Percentiles rank a stretch among this genome's conserved stretches.
phyloP scores from a whole-genome alignment of 1,140 invertebrate genomes.

The Kradibia gibbosae region DNA sequence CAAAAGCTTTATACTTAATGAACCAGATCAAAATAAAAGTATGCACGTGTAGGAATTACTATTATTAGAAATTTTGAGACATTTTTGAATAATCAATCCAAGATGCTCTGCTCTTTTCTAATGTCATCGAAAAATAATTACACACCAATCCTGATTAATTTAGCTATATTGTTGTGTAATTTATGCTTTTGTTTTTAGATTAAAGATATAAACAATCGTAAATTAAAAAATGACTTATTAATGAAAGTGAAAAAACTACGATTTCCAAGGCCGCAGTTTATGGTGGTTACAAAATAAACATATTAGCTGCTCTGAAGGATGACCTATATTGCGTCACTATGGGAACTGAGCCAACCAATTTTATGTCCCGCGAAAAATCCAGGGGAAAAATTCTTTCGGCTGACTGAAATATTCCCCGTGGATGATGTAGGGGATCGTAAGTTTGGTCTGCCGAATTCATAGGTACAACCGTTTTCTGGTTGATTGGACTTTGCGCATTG shows the following conservation, averaged over 20 bases:
- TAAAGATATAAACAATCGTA: background rate
- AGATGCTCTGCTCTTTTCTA: no score
- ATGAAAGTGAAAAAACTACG: background rate
- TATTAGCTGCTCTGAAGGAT: slow-evolving; percentile 47
- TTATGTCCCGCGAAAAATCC: slow-evolving; percentile 54
- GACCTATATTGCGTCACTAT: slow-evolving; percentile 52
- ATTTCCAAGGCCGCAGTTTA: background rate
- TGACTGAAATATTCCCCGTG: slow-evolving; percentile 65
- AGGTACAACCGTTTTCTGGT: slow-evolving; percentile 66
- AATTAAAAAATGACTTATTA: background rate
- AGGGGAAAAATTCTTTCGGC: slow-evolving; percentile 58
- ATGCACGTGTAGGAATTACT: no score
- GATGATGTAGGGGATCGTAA: background rate
- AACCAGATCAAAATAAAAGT: no score
- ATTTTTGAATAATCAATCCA: no score
- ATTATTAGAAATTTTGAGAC: no score
- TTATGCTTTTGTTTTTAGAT: background rate
- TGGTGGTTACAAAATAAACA: background rate
- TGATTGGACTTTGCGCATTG: slow-evolving; percentile 63
- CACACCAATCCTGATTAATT: no score
- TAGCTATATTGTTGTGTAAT: no score
- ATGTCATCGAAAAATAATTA: no score
- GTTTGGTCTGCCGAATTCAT: slow-evolving; percentile 57
- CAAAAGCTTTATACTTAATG: no score
- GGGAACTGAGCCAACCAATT: slow-evolving; percentile 47